Base-by-base conservation (phyloP, 2,113 vertebrate genomes). In the Vulpes ferrilata region DNA sequence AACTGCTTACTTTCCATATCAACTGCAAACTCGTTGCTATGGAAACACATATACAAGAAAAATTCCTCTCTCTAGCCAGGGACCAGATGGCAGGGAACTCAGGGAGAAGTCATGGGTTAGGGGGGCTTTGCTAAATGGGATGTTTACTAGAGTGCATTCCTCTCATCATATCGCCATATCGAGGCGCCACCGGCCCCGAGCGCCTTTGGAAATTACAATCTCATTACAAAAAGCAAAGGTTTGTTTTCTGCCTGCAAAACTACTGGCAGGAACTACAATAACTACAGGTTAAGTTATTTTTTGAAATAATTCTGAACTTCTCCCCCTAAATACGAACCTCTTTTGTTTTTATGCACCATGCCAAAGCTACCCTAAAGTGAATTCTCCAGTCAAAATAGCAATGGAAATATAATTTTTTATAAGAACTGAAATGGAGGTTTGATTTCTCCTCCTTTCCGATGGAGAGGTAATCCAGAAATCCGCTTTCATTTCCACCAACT, bases 1-100 rank as follows among this genome's bases (percentile, higher is more conserved):
- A 99, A 99, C 99, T 99, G 99, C 99, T 99, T 99, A 99, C 99
- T 99, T 99, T 99, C 99, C 99, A 99, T 99, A 99, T 99, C 99
- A 99, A 99, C 99, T 99, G 99, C 99, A 99, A 99, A 99, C 99
- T 98, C 96, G 99, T 99, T 99, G 99, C 99, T 99, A 99, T 99
- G 99, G 99, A 98, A 99, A 99, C 99, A 98, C 99, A 98, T 99
- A 99, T 99, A 99, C 99, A 99, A 99, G 99, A 99, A 99, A 99
- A 99, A 99, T 99, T 99, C 99, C 98, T 99, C 99, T 98, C 98
- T 97, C 99, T 98, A 99, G 99, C 99, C 99, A 99, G 99, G 99
- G 99, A 99, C 99, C 99, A 99, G 99, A 99, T 99, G 99, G 99
- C 99, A 99, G 98, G 98, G 98, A 99, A 99, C 98, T 98, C 97